Evolutionary conservation across 2,888 invertebrate species (phyloP), one percentile per base, ranked within the genome.

Genomic region (Microctonus aethiopoides): DNA sequence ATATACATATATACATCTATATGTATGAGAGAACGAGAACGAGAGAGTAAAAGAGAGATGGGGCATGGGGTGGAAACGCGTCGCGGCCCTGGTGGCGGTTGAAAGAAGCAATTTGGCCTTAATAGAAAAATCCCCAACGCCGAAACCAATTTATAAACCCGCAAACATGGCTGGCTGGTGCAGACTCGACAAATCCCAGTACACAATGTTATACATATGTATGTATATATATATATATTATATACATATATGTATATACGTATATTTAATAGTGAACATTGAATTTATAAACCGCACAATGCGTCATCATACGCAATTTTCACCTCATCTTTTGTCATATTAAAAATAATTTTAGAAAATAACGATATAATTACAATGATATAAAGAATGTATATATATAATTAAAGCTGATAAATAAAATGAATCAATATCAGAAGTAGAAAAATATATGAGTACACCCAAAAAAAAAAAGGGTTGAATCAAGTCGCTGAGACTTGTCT

Each of bases 91-190:
- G 84, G 86, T 82, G 85, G 83, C 79, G 84, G 84, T 86, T 86
- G 86, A 86, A 86, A 86, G 86, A 86, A 86, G 85, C 86, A 86
- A 86, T 86, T 86, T 85, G 84, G 80, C 80, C 84, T 84, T 86
- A 86, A 86, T 86, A 86, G 86, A 86, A 86, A 86, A 86, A 86
- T 86, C 86, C 85, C 85, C 84, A 82, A 82, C 83, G 81, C 82
- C 80, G 84, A 85, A 86, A 84, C 85, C 85, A 86, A 86, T 86
- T 86, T 86, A 85, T 86, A 85, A 85, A 83, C 82, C 85, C 86
- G 86, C 86, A 85, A 86, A 86, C 85, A 85, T 86, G 86, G 86
- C 85, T 84, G 83, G 81, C 77, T 76, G 75, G 63, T 70, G 70
- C 56, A 57, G 51, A 71, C 68, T 59, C 56, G 67, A 70, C 66